Base-by-base conservation (phyloP, 2,888 invertebrate species). In the Melanargia galathea region DNA sequence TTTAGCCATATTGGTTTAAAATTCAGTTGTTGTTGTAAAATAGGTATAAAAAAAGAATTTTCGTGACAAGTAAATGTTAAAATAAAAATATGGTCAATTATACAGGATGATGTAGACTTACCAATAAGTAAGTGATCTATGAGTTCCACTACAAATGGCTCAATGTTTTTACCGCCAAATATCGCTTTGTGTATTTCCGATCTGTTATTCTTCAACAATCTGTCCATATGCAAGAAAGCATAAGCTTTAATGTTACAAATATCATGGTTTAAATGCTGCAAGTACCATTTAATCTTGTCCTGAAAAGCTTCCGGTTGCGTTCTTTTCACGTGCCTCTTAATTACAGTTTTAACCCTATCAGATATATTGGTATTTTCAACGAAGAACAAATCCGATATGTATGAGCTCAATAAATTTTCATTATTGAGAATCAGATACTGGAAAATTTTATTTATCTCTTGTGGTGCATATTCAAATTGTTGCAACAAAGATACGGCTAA, bases 301-400 rank as follows among this genome's bases (percentile, higher is more conserved):
- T 93, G 84, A 67, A 95, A 93, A 18, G 81, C 85, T 26, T 92
- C 87, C 1, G 92, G 92, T 67, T 93, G 92, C 4, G 92, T 88
- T 13, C 84, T 79, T 59, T 86, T 88, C 0, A 93, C 88, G 69
- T 94, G 93, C 18, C 92, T 90, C 55, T 88, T 91, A 26, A 96
- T 94, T 60, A 94, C 93, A 48, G 89, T 84, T 48, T 93, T 92
- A 26, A 97, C 93, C 71, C 93, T 93, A 1, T 87, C 79, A 0
- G 93, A 92, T n/a, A 95, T 90, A 22, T 93, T 92, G 0, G 94
- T 90, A 66, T 95, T 93, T 69, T 95, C 94, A 59, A 98, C 88
- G 74, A 98, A 98, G 84, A 97, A 97, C 35, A 98, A 88, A 80
- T 98, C 97, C 0, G 95, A 92, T 69, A 98, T 95, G 75, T 95